Evolutionary conservation across 2,113 vertebrate species (phyloP).

Genomic region (Climacteris rufus): DNA sequence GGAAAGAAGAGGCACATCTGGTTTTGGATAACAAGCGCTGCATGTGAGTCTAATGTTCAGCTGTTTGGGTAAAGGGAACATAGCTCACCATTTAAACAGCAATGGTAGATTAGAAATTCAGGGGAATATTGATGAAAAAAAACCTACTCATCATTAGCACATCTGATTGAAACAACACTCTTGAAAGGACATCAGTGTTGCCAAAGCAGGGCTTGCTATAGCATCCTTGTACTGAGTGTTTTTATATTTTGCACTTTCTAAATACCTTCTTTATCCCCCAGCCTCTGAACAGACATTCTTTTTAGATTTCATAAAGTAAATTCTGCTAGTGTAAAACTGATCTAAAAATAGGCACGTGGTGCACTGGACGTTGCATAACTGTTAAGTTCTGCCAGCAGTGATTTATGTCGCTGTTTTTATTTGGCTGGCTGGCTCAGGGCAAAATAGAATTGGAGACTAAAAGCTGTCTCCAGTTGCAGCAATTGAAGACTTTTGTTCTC

Average conservation of each 20-base stretch:
- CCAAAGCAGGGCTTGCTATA: background rate
- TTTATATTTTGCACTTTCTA: background rate
- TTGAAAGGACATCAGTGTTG: background rate
- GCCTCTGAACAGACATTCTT: constrained; percentile 42
- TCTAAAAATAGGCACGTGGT: constrained; percentile 46
- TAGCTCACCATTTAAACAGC: background rate
- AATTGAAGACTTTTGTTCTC: constrained; percentile 7
- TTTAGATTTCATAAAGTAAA: constrained; percentile 37
- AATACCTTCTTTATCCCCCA: background rate
- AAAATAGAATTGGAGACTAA: constrained; percentile 40
- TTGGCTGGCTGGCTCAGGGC: constrained; percentile 31
- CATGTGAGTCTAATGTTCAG: background rate
- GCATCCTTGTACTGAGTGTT: background rate
- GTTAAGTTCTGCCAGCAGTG: constrained; percentile 50
- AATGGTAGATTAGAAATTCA: background rate
- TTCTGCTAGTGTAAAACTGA: constrained; percentile 24
- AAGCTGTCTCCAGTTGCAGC: constrained; percentile 9
- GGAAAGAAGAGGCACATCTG: background rate
- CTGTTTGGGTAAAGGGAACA: background rate
- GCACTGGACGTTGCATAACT: constrained; percentile 37
- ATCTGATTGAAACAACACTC: background rate
- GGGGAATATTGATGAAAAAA: background rate
- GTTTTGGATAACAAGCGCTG: background rate
- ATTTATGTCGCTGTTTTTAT: constrained; percentile 51
- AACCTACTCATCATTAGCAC: background rate